Conservation (phyloP, 1,140 invertebrate species). For the Hydropsyche tenuis region DNA sequence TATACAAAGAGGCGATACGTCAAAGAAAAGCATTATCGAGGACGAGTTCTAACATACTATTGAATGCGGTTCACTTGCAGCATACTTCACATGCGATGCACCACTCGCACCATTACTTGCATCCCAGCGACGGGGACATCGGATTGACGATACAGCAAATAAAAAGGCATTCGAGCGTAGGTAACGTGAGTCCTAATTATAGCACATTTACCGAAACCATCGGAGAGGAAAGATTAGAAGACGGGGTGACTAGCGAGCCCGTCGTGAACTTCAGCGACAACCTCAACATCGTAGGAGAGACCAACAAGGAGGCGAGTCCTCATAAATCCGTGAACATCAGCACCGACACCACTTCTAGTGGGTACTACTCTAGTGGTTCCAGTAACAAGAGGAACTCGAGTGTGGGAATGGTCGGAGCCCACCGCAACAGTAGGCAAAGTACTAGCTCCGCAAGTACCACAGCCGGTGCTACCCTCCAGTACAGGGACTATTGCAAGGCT, state of each 20-base stretch:
- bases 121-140: slow-evolving; percentile 69
- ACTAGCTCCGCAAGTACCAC: slow-evolving; percentile 57
- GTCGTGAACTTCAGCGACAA: slow-evolving; percentile 45
- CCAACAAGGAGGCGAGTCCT: slow-evolving; percentile 60
- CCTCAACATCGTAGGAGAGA: slow-evolving; percentile 52
- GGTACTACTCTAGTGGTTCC: slow-evolving; percentile 59
- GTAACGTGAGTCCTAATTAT: slow-evolving; percentile 65
- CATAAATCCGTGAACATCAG: slow-evolving; percentile 61
- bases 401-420: slow-evolving; percentile 51
- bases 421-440: slow-evolving; percentile 57
- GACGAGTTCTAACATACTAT: slow-evolving; percentile 80
- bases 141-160: slow-evolving; percentile 53
- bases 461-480: slow-evolving; percentile 41
- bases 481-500: slow-evolving; percentile 57
- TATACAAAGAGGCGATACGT: slow-evolving; percentile 88
- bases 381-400: slow-evolving; percentile 58
- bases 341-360: slow-evolving; percentile 61
- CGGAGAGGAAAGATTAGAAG: slow-evolving; percentile 64
- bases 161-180: slow-evolving; percentile 61
- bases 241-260: slow-evolving; percentile 53
- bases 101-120: slow-evolving; percentile 71
- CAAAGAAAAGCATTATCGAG: slow-evolving; percentile 85
- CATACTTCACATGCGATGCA: slow-evolving; percentile 72
- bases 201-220: slow-evolving; percentile 73
- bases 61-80: slow-evolving; percentile 82